Evolutionary conservation across 2,113 vertebrate genomes (phyloP).

Genomic region (Cheirogaleus medius): DNA sequence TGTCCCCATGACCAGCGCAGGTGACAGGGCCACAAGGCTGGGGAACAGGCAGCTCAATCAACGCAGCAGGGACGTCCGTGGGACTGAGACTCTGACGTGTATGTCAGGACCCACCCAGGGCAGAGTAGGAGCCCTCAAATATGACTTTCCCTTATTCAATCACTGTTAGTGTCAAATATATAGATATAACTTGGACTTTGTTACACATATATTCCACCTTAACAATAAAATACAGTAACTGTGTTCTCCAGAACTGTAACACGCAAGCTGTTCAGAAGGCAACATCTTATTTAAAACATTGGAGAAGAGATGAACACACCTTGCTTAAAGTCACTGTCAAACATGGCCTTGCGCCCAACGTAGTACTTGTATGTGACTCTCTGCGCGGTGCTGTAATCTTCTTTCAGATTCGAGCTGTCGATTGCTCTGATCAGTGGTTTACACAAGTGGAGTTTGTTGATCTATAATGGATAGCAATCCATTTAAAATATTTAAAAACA

Average conservation of each 20-base stretch:
- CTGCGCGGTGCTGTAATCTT: constrained; percentile 95
- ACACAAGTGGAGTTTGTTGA: constrained; percentile 98
- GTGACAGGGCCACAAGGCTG: background rate
- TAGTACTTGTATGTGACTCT: constrained; percentile 97
- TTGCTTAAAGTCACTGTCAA: constrained; percentile 98
- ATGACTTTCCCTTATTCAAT: background rate
- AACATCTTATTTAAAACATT: background rate
- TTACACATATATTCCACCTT: background rate
- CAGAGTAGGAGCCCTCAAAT: background rate
- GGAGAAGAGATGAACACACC: constrained; percentile 76
- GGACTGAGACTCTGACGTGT: fast-evolving
- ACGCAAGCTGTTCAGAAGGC: background rate
- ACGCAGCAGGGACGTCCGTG: fast-evolving
- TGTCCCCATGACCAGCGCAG: fast-evolving
- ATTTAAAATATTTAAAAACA: background rate
- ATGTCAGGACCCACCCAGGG: too few species aligned
- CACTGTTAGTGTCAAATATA: background rate
- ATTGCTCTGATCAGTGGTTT: constrained; percentile 98
- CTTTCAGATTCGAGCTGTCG: constrained; percentile 97
- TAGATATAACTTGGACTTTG: background rate
- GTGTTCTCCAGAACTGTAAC: background rate
- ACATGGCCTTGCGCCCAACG: constrained; percentile 98
- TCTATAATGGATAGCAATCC: constrained; percentile 82
- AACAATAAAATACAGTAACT: background rate
- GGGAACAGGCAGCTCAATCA: background rate